A percentile compares a stretch with the other conserved stretches of the same genome.
These are phyloP conservation scores for Sylvia atricapilla DNA, from an alignment of 2,113 vertebrate genomes.

Conservation along the genomic window DNA sequence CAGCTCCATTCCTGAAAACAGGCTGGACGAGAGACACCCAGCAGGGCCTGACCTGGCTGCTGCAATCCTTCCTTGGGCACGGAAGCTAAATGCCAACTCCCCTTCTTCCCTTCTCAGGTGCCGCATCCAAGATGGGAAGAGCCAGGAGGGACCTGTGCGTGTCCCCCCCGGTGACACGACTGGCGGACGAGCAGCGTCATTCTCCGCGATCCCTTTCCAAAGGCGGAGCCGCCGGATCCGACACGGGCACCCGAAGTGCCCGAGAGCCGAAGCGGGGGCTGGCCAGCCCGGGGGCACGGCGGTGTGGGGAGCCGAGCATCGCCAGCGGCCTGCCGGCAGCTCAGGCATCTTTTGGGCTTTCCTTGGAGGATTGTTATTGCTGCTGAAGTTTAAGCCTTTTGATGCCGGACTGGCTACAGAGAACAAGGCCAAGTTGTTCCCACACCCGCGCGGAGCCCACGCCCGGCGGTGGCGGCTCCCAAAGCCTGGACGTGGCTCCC, in stretches of 20 bases:
- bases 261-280: not conserved
- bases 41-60: not conserved
- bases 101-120: not conserved
- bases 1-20: not conserved
- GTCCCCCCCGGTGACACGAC: not conserved
- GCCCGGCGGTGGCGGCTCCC: rapidly evolving
- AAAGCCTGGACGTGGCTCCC: rapidly evolving
- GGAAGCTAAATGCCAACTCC: not conserved
- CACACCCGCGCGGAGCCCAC: not conserved
- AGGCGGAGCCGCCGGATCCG: rapidly evolving
- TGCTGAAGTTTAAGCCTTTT: rapidly evolving
- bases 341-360: not conserved
- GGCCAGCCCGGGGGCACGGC: rapidly evolving
- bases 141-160: not conserved
- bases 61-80: not conserved
- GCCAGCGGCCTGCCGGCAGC: not conserved
- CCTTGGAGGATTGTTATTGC: no score
- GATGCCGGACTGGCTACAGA: rapidly evolving
- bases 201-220: not conserved
- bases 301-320: rapidly evolving
- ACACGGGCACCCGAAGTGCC: rapidly evolving
- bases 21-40: not conserved
- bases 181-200: not conserved
- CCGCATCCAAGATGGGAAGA: not conserved
- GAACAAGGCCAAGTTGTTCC: rapidly evolving